Evolutionary conservation across 2,888 invertebrate species (phyloP).

Genomic region (Globia sparganii): DNA sequence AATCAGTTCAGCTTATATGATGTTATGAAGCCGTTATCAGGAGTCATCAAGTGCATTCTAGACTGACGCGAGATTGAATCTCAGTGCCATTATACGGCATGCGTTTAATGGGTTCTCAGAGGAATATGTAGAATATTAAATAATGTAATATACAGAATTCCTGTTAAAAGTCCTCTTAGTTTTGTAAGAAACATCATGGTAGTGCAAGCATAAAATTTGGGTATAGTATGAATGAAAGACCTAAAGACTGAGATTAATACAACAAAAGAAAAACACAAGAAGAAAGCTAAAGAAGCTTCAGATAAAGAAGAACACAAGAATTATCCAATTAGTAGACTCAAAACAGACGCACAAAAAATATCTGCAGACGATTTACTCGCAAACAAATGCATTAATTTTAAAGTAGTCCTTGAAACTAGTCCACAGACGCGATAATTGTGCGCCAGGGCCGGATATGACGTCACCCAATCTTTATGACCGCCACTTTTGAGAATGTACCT

Average conservation of each 20-base stretch:
- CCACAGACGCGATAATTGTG: slow-evolving; percentile 64
- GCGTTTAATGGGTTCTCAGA: not conserved
- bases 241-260: not conserved
- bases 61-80: slow-evolving; percentile 50
- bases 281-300: not conserved
- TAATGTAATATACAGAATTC: not conserved
- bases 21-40: slow-evolving; percentile 44
- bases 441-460: slow-evolving; percentile 61
- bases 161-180: not conserved
- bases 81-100: slow-evolving; percentile 38
- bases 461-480: slow-evolving; percentile 63
- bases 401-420: slow-evolving; percentile 64
- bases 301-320: slow-evolving; percentile 3
- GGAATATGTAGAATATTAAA: slow-evolving; percentile 5
- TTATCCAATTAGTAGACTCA: slow-evolving; percentile 26
- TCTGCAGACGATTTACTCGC: slow-evolving; percentile 47
- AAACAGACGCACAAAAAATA: slow-evolving; percentile 15
- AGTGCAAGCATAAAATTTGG: too few species aligned
- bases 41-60: slow-evolving; percentile 49
- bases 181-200: not conserved
- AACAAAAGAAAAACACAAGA: slow-evolving; percentile 2
- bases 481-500: slow-evolving; percentile 55
- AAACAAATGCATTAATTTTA: slow-evolving; percentile 60
- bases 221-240: not conserved
- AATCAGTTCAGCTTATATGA: slow-evolving; percentile 5